A percentile compares a stretch with the other conserved stretches of the same genome.
Conservation (phyloP, 1,140 invertebrate species). For the Saxidomus purpurata region DNA sequence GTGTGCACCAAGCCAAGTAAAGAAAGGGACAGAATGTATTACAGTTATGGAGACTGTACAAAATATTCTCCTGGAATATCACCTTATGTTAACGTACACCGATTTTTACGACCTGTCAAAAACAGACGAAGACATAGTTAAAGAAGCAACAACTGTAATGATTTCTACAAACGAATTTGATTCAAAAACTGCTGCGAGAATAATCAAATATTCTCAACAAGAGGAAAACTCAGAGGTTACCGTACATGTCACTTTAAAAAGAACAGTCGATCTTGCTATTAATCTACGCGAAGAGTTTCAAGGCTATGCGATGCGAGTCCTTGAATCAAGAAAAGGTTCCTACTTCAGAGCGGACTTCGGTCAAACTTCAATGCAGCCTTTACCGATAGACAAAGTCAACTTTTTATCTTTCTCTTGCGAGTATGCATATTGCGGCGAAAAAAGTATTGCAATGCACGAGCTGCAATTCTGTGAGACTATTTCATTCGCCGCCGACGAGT, state of each 20-base stretch:
- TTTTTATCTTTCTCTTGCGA: neutral
- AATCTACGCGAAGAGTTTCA: neutral
- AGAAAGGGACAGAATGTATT: neutral
- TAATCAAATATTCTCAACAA: neutral
- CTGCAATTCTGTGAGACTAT: neutral
- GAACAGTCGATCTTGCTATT: neutral
- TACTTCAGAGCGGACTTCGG: neutral
- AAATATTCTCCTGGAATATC: neutral
- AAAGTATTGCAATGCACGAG: neutral
- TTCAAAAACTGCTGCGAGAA: neutral
- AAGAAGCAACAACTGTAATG: neutral
- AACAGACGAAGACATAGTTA: neutral
- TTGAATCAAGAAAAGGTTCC: neutral
- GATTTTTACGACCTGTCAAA: neutral
- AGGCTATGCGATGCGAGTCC: neutral
- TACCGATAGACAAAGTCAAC: neutral
- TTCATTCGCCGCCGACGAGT: neutral
- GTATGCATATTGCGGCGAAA: neutral
- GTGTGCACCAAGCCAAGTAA: neutral
- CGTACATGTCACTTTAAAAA: neutral
- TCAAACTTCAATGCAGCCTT: neutral
- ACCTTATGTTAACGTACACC: neutral
- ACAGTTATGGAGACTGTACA: neutral
- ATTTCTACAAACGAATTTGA: neutral
- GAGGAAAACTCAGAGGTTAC: neutral